phyloP scores from a whole-genome alignment of 2,888 invertebrate genomes.

The Drosophila mercatorum region DNA sequence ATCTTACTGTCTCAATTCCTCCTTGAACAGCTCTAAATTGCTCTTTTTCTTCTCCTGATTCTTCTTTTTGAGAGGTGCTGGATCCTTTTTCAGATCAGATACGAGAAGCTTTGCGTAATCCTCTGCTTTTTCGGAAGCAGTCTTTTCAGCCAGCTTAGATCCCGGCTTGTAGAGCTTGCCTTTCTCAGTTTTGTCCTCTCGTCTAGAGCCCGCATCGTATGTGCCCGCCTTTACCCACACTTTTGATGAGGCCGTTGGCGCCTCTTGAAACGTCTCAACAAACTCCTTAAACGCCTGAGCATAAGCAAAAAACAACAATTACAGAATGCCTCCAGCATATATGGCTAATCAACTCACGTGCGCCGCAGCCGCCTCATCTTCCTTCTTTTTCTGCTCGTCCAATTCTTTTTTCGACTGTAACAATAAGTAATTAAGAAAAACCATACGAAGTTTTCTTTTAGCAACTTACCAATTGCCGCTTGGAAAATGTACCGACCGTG shows the following conservation, averaged over 20 bases:
- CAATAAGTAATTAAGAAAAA: not conserved
- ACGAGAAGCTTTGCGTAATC: conserved; percentile 88
- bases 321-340: accelerated
- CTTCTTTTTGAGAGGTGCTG: conserved; percentile 88
- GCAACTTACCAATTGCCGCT: conserved; percentile 85
- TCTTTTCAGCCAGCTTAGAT: conserved; percentile 89
- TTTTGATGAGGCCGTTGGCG: conserved; percentile 91
- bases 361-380: conserved; percentile 95
- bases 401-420: conserved; percentile 90
- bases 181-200: conserved; percentile 94
- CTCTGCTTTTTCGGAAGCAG: conserved; percentile 88
- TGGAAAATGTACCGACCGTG: conserved; percentile 90
- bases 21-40: conserved; percentile 98
- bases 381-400: conserved; percentile 94
- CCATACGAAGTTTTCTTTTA: not conserved
- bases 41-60: conserved; percentile 96
- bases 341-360: conserved; percentile 87
- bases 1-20: conserved; percentile 96
- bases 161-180: conserved; percentile 97
- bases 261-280: conserved; percentile 97
- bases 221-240: conserved; percentile 99
- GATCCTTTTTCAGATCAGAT: conserved; percentile 88
- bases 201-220: conserved; percentile 96
- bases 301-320: not conserved
- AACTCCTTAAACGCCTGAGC: conserved; percentile 96